A percentile compares a stretch with the other conserved stretches of the same genome.
Conservation (phyloP, 2,797 vertebrate genomes). For the Chaetodon trifasciatus region DNA sequence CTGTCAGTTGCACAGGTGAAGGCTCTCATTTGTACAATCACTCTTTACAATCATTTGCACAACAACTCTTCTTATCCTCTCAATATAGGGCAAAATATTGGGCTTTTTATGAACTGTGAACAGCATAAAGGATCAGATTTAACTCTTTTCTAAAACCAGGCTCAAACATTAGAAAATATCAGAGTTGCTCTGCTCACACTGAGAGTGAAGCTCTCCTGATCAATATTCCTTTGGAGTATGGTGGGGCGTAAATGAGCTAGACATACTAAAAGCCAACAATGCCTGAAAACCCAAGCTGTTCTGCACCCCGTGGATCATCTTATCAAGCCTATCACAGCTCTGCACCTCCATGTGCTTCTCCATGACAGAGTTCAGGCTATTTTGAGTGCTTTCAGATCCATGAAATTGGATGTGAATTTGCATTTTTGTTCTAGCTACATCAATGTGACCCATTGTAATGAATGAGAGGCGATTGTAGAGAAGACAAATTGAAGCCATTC, state of each 20-base stretch:
- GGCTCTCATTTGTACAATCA: background rate
- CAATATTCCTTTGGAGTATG: slow-evolving; percentile 79
- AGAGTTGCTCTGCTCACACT: slow-evolving; percentile 53
- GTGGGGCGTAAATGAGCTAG: slow-evolving; percentile 73
- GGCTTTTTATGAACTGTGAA: background rate
- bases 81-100: background rate
- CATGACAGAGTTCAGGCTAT: slow-evolving; percentile 73
- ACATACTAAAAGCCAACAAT: slow-evolving; percentile 82
- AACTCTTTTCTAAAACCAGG: slow-evolving; percentile 10
- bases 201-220: slow-evolving; percentile 65
- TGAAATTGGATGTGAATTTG: slow-evolving; percentile 84
- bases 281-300: slow-evolving; percentile 84
- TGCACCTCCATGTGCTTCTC: slow-evolving; percentile 70
- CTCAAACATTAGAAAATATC: slow-evolving; percentile 41
- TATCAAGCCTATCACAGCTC: slow-evolving; percentile 79
- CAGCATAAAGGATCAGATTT: slow-evolving; percentile 15
- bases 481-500: slow-evolving; percentile 53
- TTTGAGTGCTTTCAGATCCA: slow-evolving; percentile 82
- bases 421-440: slow-evolving; percentile 76
- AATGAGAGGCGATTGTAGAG: slow-evolving; percentile 67
- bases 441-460: slow-evolving; percentile 76
- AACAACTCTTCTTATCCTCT: background rate
- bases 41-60: background rate
- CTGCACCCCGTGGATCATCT: slow-evolving; percentile 74
- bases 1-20: background rate